phyloP scores from a whole-genome alignment of 2,113 vertebrate genomes.

The Pseudois nayaur region DNA sequence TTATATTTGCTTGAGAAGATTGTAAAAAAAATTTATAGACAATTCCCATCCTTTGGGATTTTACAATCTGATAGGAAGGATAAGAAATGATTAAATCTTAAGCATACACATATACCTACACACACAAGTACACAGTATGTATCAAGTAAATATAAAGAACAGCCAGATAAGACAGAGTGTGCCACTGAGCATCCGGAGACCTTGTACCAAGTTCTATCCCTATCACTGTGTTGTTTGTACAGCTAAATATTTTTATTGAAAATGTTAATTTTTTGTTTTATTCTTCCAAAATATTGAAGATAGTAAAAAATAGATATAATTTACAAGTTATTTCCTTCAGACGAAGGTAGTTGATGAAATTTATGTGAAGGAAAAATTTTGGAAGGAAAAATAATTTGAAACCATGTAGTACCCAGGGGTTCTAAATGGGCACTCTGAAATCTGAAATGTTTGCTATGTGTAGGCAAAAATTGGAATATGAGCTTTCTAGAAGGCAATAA shows the following conservation, averaged over 20 bases:
- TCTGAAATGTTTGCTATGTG: neutral
- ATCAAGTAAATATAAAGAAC: neutral
- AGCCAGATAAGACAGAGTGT: neutral
- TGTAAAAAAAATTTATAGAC: neutral
- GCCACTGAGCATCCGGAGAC: neutral
- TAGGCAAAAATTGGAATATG: neutral
- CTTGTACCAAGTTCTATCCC: neutral
- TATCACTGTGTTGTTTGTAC: neutral
- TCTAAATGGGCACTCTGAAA: neutral
- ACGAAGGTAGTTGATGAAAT: neutral
- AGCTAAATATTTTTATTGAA: neutral
- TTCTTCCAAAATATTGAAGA: neutral
- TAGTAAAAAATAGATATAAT: neutral
- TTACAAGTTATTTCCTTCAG: neutral
- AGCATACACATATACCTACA: neutral
- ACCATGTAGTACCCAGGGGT: rapidly evolving
- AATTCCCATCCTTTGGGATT: neutral
- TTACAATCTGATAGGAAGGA: neutral
- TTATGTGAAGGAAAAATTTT: neutral
- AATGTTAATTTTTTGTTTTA: neutral
- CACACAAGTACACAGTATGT: neutral
- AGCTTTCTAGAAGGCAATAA: neutral
- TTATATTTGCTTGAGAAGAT: neutral
- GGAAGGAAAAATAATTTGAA: neutral
- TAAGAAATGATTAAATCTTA: neutral